Percentiles rank a stretch among this genome's conserved stretches.
These are phyloP conservation scores for Zaprionus gabonicus DNA, from an alignment of 1,140 invertebrate species.

Conservation along the genomic window DNA sequence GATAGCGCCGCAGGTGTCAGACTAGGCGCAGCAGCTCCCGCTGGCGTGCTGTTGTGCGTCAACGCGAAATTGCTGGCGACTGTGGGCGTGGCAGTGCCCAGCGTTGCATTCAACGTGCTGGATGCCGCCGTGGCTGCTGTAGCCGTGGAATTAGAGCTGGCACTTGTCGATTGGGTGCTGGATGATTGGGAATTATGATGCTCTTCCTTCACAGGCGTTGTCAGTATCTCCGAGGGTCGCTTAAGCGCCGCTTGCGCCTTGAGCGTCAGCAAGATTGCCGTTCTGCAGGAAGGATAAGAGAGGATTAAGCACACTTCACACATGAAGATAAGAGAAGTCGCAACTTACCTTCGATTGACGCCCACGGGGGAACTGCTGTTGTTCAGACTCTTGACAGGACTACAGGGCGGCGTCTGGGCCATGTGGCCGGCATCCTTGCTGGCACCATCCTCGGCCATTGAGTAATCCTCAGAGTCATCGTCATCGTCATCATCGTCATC, in stretches of 20 bases:
- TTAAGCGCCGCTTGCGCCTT: constrained; percentile 88
- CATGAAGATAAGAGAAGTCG: not conserved
- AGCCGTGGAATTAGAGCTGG: constrained; percentile 74
- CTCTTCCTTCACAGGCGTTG: constrained; percentile 84
- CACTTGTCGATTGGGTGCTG: constrained; percentile 85
- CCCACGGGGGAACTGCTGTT: constrained; percentile 86
- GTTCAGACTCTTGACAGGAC: constrained; percentile 79
- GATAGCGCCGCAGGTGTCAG: constrained; percentile 55
- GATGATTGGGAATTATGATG: constrained; percentile 74
- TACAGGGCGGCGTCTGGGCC: constrained; percentile 80
- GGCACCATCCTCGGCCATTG: constrained; percentile 79
- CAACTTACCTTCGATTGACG: constrained; percentile 88
- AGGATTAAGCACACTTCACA: not conserved
- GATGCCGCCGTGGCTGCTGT: constrained; percentile 81
- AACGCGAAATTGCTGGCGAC: constrained; percentile 50
- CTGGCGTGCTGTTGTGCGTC: constrained; percentile 56
- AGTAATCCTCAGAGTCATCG: constrained; percentile 83
- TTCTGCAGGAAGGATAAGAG: constrained; percentile 85
- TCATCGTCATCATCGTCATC: constrained; percentile 68
- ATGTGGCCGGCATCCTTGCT: constrained; percentile 66
- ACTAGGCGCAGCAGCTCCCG: constrained; percentile 23
- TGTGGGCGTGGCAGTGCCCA: constrained; percentile 44
- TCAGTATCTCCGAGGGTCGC: constrained; percentile 80
- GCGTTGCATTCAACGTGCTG: constrained; percentile 50
- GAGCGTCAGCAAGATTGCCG: constrained; percentile 92